These are phyloP conservation scores for Paraescarpia echinospica DNA, from an alignment of 1,140 invertebrate species.

Conservation along the genomic window DNA sequence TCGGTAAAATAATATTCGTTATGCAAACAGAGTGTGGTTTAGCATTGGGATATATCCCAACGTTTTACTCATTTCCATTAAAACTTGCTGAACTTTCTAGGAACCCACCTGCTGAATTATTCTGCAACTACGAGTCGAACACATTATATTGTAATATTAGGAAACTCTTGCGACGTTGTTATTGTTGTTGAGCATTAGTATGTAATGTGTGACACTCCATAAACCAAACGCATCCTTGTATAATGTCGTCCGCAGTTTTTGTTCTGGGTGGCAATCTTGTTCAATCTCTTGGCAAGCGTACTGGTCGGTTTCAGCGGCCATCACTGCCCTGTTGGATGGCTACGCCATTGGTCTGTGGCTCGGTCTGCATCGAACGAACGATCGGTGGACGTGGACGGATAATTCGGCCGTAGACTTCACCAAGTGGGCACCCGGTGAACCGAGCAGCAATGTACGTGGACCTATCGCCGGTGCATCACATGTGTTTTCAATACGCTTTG, in stretches of 20 bases:
- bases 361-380: background rate
- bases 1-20: too few relatives aligned
- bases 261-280: too few relatives aligned
- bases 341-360: constrained; percentile 5
- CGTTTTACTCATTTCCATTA: background rate
- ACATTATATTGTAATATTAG: too few relatives aligned
- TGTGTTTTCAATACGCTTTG: too few relatives aligned
- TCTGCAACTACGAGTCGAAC: background rate
- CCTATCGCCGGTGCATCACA: too few relatives aligned
- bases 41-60: background rate
- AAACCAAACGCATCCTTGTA: too few relatives aligned
- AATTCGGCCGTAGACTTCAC: constrained; percentile 13
- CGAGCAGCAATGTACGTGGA: background rate
- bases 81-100: background rate
- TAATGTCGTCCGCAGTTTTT: too few relatives aligned
- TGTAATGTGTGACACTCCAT: too few relatives aligned
- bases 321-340: background rate
- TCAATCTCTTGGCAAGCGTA: background rate
- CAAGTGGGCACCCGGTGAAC: constrained; percentile 8
- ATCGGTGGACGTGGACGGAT: background rate
- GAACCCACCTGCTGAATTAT: background rate
- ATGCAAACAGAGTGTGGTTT: background rate
- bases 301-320: background rate
- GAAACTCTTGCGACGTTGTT: background rate
- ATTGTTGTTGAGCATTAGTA: background rate